A percentile compares a stretch with the other conserved stretches of the same genome.
phyloP scores from a whole-genome alignment of 2,888 invertebrate genomes.

The Andrena bicolor region DNA sequence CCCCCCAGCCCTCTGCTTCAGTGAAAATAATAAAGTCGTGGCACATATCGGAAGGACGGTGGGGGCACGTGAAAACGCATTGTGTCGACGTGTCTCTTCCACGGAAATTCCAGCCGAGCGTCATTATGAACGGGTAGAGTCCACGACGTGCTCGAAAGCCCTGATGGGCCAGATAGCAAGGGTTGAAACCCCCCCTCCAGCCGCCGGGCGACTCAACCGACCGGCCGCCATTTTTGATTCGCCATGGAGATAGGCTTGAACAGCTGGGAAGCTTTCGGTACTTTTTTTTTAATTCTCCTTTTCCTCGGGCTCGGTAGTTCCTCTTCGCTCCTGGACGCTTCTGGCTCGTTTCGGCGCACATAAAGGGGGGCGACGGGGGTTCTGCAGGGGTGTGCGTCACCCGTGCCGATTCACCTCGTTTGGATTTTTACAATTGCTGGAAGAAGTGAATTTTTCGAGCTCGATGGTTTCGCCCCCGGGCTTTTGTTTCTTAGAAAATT shows the following conservation, averaged over 20 bases:
- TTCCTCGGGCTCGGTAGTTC: slow-evolving; percentile 22
- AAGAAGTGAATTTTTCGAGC: neutral
- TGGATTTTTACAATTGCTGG: neutral
- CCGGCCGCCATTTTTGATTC: slow-evolving; percentile 82
- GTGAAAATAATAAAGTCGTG: slow-evolving; percentile 60
- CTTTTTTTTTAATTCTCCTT: slow-evolving; percentile 34
- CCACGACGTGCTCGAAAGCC: slow-evolving; percentile 57
- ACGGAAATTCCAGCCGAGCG: slow-evolving; percentile 60
- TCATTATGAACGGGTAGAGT: slow-evolving; percentile 59
- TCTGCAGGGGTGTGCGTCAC: slow-evolving; percentile 14
- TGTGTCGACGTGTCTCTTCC: slow-evolving; percentile 63
- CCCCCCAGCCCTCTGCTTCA: no score
- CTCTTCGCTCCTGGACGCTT: slow-evolving; percentile 6
- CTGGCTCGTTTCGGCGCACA: slow-evolving; percentile 29
- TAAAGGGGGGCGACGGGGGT: slow-evolving; percentile 44
- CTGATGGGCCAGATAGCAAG: slow-evolving; percentile 82
- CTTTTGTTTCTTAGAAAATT: no score
- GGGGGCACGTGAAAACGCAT: slow-evolving; percentile 58
- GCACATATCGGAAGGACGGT: slow-evolving; percentile 46
- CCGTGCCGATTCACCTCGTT: neutral
- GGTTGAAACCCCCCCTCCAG: slow-evolving; percentile 79
- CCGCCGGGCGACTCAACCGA: slow-evolving; percentile 45
- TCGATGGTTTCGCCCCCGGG: neutral
- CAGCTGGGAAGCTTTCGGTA: slow-evolving; percentile 83
- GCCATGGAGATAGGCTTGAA: slow-evolving; percentile 76